A percentile compares a stretch with the other conserved stretches of the same genome.
These are phyloP conservation scores for Cherax quadricarinatus DNA, from an alignment of 1,140 invertebrate genomes.

Conservation along the genomic window DNA sequence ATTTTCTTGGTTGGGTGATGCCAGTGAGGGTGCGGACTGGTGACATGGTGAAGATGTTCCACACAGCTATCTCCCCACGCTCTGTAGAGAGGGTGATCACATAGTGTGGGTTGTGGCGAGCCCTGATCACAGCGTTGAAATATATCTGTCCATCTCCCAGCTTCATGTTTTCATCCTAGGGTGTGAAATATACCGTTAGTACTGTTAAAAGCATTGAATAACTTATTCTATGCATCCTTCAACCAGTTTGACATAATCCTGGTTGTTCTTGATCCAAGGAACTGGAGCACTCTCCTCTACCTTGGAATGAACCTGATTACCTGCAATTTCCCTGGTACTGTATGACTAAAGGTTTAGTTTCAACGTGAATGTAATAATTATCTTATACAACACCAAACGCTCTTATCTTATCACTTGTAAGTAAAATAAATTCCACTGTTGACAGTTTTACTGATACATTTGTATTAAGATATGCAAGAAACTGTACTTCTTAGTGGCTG, in stretches of 20 bases:
- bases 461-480: too few relatives aligned
- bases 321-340: too few relatives aligned
- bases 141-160: constrained; percentile 60
- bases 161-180: constrained; percentile 60
- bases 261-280: background rate
- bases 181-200: background rate
- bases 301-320: too few relatives aligned
- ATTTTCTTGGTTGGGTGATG: constrained; percentile 76
- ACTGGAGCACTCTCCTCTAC: too few relatives aligned
- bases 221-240: too few relatives aligned
- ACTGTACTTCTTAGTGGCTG: too few relatives aligned
- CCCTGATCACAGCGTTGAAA: constrained; percentile 64
- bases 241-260: background rate
- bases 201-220: background rate
- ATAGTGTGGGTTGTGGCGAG: constrained; percentile 72
- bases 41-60: constrained; percentile 80
- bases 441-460: too few relatives aligned
- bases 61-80: constrained; percentile 87
- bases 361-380: too few relatives aligned
- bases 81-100: constrained; percentile 82
- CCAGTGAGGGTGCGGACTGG: constrained; percentile 84
- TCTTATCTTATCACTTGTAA: too few relatives aligned
- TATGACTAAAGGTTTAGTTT: too few relatives aligned
- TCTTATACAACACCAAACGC: too few relatives aligned
- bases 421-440: too few relatives aligned